Base-by-base conservation (phyloP, 1,140 invertebrate species). In the Archegozetes longisetosus region DNA sequence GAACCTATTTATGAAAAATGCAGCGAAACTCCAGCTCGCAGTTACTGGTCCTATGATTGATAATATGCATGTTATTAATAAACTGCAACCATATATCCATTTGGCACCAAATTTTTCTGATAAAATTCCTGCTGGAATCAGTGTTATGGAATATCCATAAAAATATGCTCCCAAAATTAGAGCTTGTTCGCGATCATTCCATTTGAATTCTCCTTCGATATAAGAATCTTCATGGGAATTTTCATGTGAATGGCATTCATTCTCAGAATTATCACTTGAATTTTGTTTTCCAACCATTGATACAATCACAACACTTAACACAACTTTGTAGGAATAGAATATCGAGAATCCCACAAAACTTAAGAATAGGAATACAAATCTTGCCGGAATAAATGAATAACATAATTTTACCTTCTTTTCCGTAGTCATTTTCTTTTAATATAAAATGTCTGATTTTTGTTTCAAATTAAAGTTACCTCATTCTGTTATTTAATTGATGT, bases 291-390 rank as follows among this genome's bases (percentile, higher is more conserved):
- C 80, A 65, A 92, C 88, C 91, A 96, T 97, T 13, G 89, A 89
- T 50, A 97, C 90, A 65, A 97, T 92, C 14, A 91, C 91, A 32
- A 96, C 88, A 2, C 89, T 94, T 79, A 97, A 85, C 70, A 95
- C 95, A n/a, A 91, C 92, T 55, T 91, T 76, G 85, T 96, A 88
- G 56, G 91, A 80, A 73, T 97, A 96, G 0, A 90, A 84, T 70
- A 89, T 90, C 40, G 85, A 85, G 82, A 92, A 89, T 25, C 87
- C 88, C 66, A 88, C 76, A 72, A 94, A 94, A 54, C 91, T 81
- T 81, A 94, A 84, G 65, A 92, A 80, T 6, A 88, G 88, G 57
- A 90, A 82, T 64, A 85, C 76, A 68, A 89, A 86, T 53, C 88
- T 77, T 22, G 63, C 59, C 9, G 65, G 64, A 40, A 66, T 58